A percentile compares a stretch with the other conserved stretches of the same genome.
These are phyloP conservation scores for Trissolcus brochymenae DNA, from an alignment of 2,888 invertebrate genomes.

Conservation along the genomic window DNA sequence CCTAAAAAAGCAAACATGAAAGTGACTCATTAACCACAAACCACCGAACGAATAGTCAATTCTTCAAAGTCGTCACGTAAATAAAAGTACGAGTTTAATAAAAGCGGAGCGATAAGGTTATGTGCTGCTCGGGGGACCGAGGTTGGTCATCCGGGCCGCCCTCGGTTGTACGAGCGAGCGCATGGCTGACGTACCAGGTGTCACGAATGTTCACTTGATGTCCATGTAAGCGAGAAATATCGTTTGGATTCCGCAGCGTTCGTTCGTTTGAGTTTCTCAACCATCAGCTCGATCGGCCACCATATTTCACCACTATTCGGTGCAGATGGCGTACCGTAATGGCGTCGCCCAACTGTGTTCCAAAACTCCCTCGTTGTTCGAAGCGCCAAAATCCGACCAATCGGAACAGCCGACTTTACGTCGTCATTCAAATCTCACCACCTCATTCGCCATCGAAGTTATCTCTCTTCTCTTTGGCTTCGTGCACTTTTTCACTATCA, in stretches of 20 bases:
- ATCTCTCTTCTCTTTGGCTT: too few relatives aligned
- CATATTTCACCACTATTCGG: slow-evolving; percentile 62
- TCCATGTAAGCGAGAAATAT: slow-evolving; percentile 47
- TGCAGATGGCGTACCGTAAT: slow-evolving; percentile 71
- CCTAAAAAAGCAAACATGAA: neutral
- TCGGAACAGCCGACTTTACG: neutral
- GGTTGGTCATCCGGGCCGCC: slow-evolving; percentile 22
- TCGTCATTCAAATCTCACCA: neutral
- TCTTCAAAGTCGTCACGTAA: slow-evolving; percentile 1
- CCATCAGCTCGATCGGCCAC: slow-evolving; percentile 59
- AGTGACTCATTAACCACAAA: neutral
- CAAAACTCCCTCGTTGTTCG: slow-evolving; percentile 4
- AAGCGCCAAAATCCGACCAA: slow-evolving; percentile 24
- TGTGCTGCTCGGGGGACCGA: slow-evolving; percentile 15
- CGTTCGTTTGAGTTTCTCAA: slow-evolving; percentile 64
- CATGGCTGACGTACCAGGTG: slow-evolving; percentile 56
- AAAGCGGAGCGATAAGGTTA: slow-evolving; percentile 41
- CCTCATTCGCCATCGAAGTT: neutral
- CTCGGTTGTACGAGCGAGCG: slow-evolving; percentile 24
- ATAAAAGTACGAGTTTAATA: slow-evolving; percentile 2
- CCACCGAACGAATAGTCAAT: neutral
- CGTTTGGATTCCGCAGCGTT: slow-evolving; percentile 57
- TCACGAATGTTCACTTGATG: slow-evolving; percentile 56
- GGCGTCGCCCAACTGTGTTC: slow-evolving; percentile 60
- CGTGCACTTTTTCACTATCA: neutral